A percentile compares a stretch with the other conserved stretches of the same genome.
These are phyloP conservation scores for Hypotaenidia philippensis DNA, from an alignment of 2,797 vertebrate species.

Conservation along the genomic window DNA sequence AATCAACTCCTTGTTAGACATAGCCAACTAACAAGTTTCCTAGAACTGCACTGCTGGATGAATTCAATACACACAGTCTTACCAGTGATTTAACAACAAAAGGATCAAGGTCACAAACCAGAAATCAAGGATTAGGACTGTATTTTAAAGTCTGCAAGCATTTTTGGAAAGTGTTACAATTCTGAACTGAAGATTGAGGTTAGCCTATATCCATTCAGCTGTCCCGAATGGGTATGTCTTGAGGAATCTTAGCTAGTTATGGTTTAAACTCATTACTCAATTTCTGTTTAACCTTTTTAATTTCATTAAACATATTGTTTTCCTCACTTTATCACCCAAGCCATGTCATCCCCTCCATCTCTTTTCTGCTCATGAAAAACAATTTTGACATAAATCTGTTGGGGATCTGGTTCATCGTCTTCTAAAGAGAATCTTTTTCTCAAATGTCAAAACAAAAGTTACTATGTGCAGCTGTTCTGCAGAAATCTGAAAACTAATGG, in stretches of 20 bases:
- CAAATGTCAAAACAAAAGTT: slow-evolving; percentile 29
- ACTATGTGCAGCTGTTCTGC: neutral
- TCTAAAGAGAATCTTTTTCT: slow-evolving; percentile 17
- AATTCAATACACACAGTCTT: neutral
- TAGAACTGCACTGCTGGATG: neutral
- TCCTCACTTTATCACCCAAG: neutral
- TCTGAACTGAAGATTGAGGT: neutral
- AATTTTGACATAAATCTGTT: neutral
- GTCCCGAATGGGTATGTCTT: neutral
- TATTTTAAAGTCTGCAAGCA: neutral
- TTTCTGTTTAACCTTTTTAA: neutral
- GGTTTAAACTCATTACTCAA: neutral
- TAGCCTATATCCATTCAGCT: neutral
- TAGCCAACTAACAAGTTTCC: neutral
- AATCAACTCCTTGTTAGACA: neutral
- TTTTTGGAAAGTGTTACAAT: neutral
- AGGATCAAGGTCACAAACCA: neutral
- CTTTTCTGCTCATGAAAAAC: neutral
- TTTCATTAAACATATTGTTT: neutral
- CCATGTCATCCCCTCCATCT: neutral
- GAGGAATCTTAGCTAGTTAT: neutral
- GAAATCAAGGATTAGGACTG: neutral
- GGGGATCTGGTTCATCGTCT: slow-evolving; percentile 2
- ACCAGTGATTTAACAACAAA: too few species aligned
- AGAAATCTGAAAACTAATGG: slow-evolving; percentile 55